A percentile compares a stretch with the other conserved stretches of the same genome.
phyloP scores from a whole-genome alignment of 2,797 vertebrate genomes.

The Austrolebias charrua region DNA sequence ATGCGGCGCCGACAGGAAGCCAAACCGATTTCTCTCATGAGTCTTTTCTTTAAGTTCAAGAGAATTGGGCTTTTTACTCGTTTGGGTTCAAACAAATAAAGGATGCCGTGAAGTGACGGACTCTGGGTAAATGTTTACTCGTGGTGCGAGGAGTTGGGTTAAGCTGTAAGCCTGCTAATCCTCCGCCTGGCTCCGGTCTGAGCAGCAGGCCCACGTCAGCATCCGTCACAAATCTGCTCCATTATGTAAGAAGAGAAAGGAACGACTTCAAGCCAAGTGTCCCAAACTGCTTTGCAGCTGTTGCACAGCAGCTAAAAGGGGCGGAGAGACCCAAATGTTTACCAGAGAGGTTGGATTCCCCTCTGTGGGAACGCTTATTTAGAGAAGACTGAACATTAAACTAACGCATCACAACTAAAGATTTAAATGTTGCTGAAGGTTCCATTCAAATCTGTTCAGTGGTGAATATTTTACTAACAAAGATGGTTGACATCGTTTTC shows the following conservation, averaged over 20 bases:
- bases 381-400: too few species aligned
- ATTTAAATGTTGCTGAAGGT: too few species aligned
- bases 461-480: too few species aligned
- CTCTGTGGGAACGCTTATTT: too few species aligned
- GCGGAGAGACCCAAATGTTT: neutral
- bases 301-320: conserved; percentile 23
- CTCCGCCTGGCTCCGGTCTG: conserved; percentile 60
- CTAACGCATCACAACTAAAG: too few species aligned
- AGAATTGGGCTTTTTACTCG: too few species aligned
- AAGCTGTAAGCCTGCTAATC: conserved; percentile 62
- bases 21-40: conserved; percentile 36
- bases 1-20: conserved; percentile 36
- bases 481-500: too few species aligned
- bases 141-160: conserved; percentile 44
- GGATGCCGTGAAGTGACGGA: neutral
- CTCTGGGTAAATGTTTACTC: conserved; percentile 52
- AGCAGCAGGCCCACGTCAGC: conserved; percentile 57
- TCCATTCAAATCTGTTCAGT: too few species aligned
- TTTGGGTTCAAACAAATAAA: too few species aligned
- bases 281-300: conserved; percentile 31
- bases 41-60: too few species aligned
- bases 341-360: too few species aligned
- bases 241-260: conserved; percentile 66
- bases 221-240: conserved; percentile 67
- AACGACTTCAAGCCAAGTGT: conserved; percentile 33